Evolutionary conservation across 2,113 vertebrate genomes (phyloP).

Genomic region (Procavia capensis): DNA sequence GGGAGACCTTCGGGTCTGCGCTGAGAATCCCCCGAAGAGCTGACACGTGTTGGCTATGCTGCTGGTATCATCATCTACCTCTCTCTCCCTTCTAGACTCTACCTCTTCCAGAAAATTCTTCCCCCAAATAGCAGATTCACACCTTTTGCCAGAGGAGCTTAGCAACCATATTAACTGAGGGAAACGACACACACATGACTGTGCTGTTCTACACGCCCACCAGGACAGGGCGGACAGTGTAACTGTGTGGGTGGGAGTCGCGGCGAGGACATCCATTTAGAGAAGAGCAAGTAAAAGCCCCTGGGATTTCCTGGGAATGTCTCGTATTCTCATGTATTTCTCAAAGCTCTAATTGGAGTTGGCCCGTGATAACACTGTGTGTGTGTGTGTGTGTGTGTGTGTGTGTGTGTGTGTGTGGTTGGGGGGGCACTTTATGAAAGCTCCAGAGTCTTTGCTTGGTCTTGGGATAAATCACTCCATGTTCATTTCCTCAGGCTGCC

Average conservation of each 20-base stretch:
- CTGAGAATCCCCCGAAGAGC: background rate
- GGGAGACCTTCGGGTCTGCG: background rate
- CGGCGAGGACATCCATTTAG: background rate
- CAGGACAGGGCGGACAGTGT: rapidly evolving
- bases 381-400: no score
- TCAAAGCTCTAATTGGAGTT: background rate
- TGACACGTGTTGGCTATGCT: background rate
- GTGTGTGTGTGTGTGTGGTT: no score
- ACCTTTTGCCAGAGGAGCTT: background rate
- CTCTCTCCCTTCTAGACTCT: background rate
- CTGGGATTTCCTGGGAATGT: background rate
- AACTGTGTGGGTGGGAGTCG: background rate
- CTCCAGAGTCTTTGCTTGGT: background rate
- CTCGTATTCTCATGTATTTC: background rate
- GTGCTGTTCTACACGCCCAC: background rate
- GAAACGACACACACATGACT: rapidly evolving
- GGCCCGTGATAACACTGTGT: constrained; percentile 24
- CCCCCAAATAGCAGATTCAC: background rate
- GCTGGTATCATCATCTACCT: background rate
- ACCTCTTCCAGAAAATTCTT: background rate
- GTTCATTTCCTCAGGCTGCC: background rate
- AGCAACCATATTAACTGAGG: background rate
- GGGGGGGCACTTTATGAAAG: background rate
- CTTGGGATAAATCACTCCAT: background rate
- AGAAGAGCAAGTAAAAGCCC: background rate